Evolutionary conservation across 2,888 invertebrate genomes (phyloP), one percentile per base, ranked within the genome.

Genomic region (Coecobrya sp.): DNA sequence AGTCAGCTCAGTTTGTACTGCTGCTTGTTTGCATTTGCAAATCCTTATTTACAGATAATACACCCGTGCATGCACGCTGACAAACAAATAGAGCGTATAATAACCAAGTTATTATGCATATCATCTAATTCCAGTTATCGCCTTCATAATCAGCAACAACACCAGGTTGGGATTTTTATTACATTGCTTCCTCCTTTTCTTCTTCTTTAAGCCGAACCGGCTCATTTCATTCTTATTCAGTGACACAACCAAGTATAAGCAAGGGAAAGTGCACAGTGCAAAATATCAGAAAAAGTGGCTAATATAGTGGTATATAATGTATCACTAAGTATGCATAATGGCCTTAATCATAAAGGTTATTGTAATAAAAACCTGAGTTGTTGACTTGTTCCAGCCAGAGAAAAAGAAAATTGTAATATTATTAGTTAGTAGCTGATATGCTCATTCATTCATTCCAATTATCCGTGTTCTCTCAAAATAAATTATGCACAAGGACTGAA

Each of bases 281-380:
- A 3, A 73, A 30, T 16, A 68, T 36, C 11, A 30, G 68, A 7
- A 19, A 19, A 49, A 76, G 49, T n/a, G n/a, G n/a, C 70, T 73
- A 49, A 76, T 76, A 76, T 76, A 76, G 49, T 45, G 76, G 76
- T 76, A 11, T 76, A 76, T 76, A 76, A 84, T 76, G 76, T 76
- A 49, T 7, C 76, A 86, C 91, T 91, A 91, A 91, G 81, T 86
- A 91, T 91, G 91, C 91, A 91, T 91, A 91, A 91, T 86, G 25
- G 86, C 79, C 91, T 81, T 91, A 81, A 86, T 89, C 91, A 27
- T 91, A 86, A 86, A 91, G 81, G 81, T 86, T 73, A 87, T 87
- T 55, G 55, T 79, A 79, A 89, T 73, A 89, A 89, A n/a, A 55
- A 86, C 84, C 55, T 59, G 45, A 79, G 65, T 52, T 49, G 70